These are phyloP conservation scores for Agonopterix subpropinquella DNA, from an alignment of 2,888 invertebrate species.

Conservation along the genomic window DNA sequence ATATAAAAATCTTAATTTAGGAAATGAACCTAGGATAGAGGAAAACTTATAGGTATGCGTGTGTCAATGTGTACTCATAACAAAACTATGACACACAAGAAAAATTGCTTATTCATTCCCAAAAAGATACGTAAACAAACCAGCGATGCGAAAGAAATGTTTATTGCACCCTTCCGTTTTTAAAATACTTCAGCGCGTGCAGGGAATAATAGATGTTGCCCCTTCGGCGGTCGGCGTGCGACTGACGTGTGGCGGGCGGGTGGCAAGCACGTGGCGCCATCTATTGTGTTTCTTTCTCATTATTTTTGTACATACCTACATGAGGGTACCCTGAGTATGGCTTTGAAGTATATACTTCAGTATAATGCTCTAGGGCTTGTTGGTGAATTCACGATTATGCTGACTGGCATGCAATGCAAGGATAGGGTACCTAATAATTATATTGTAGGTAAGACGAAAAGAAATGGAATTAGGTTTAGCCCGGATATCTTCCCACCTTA, in stretches of 20 bases:
- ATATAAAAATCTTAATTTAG: too few relatives aligned
- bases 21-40: too few relatives aligned
- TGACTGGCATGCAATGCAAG: too few relatives aligned
- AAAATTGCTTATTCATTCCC: neutral
- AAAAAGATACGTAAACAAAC: constrained; percentile 20
- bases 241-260: constrained; percentile 51
- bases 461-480: too few relatives aligned
- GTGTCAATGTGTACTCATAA: too few relatives aligned
- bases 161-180: constrained; percentile 30
- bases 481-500: too few relatives aligned
- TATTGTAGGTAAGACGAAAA: too few relatives aligned
- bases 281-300: constrained; percentile 48
- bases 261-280: constrained; percentile 43
- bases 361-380: too few relatives aligned
- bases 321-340: constrained; percentile 11
- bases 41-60: too few relatives aligned
- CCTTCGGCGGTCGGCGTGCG: constrained; percentile 35
- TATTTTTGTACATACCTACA: constrained; percentile 23
- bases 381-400: too few relatives aligned
- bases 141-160: constrained; percentile 22
- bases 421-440: too few relatives aligned
- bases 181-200: constrained; percentile 31
- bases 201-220: constrained; percentile 37
- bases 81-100: too few relatives aligned
- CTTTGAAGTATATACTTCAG: neutral